Conservation (phyloP, 2,797 vertebrate species). For the Channallabes apus region DNA sequence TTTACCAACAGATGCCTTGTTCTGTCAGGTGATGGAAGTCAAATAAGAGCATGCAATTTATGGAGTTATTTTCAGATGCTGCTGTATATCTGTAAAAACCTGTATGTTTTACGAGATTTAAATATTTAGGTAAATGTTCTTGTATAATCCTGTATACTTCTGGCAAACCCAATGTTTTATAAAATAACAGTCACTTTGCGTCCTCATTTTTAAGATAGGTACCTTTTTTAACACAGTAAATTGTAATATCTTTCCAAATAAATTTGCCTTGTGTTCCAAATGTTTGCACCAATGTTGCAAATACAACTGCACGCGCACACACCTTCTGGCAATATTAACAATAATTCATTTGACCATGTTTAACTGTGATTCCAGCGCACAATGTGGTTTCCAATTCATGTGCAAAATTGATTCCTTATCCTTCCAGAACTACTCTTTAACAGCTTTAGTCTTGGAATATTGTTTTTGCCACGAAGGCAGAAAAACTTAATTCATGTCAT, state of each 20-base stretch:
- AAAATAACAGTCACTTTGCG: slow-evolving; percentile 53
- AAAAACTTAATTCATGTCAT: no score
- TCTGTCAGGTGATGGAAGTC: slow-evolving; percentile 67
- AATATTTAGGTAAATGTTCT: slow-evolving; percentile 58
- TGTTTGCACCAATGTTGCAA: neutral
- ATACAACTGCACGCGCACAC: no score
- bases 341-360: no score
- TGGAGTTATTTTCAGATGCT: slow-evolving; percentile 67
- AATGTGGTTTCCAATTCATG: no score
- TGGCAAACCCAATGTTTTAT: slow-evolving; percentile 58
- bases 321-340: no score
- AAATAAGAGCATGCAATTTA: slow-evolving; percentile 52
- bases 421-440: no score
- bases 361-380: no score
- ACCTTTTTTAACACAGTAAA: slow-evolving; percentile 77
- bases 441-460: no score
- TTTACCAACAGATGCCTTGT: slow-evolving; percentile 80
- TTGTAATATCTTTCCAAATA: slow-evolving; percentile 72
- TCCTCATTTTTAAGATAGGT: slow-evolving; percentile 65
- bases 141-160: slow-evolving; percentile 49
- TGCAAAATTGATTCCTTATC: no score
- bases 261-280: slow-evolving; percentile 62
- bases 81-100: slow-evolving; percentile 73
- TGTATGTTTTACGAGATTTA: slow-evolving; percentile 73
- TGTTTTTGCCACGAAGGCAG: no score